Evolutionary conservation across 2,888 invertebrate genomes (phyloP).

Genomic region (Pherbina coryleti): DNA sequence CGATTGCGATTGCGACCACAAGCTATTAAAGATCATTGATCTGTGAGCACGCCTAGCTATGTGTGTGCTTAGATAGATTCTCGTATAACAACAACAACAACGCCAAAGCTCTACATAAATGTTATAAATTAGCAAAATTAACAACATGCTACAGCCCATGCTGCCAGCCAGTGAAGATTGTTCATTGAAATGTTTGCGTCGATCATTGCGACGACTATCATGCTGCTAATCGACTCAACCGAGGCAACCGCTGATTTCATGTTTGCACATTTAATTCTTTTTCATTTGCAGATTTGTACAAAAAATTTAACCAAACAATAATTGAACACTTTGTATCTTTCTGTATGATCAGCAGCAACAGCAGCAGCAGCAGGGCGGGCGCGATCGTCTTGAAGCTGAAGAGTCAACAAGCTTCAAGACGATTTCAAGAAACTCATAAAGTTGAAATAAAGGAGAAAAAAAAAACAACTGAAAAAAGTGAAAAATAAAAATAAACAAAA

Average conservation of each 20-base stretch:
- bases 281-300: slow-evolving; percentile 12
- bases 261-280: slow-evolving; percentile 28
- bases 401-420: not conserved
- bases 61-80: slow-evolving; percentile 52
- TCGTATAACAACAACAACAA: not conserved
- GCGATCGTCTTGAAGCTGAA: not conserved
- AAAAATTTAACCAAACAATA: slow-evolving; percentile 13
- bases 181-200: not conserved
- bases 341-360: not conserved
- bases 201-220: not conserved
- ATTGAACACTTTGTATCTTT: not conserved
- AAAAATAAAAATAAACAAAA: not conserved
- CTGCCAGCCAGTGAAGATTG: slow-evolving; percentile 58
- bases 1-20: not conserved
- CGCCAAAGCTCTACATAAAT: slow-evolving; percentile 54
- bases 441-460: slow-evolving; percentile 1
- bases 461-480: not conserved
- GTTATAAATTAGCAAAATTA: slow-evolving; percentile 57
- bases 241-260: not conserved
- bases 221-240: not conserved
- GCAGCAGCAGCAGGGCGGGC: not conserved
- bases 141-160: slow-evolving; percentile 21
- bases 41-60: slow-evolving; percentile 48
- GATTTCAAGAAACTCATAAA: slow-evolving; percentile 3
- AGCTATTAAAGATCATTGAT: slow-evolving; percentile 22